Evolutionary conservation across 2,888 invertebrate genomes (phyloP), one percentile per base, ranked within the genome.

Genomic region (Cheilosia pagana): DNA sequence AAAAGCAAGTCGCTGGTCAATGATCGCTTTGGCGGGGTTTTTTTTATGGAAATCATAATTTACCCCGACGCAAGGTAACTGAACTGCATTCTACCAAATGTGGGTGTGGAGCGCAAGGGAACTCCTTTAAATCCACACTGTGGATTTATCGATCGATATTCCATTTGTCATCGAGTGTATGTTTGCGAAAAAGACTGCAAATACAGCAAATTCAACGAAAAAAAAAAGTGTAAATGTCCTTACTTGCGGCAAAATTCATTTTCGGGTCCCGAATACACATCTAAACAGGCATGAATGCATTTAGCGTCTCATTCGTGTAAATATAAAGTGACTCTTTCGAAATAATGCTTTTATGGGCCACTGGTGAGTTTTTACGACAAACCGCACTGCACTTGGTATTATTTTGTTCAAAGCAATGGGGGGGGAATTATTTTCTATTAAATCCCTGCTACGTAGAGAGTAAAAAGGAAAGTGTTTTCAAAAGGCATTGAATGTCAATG

Each of bases 91-190:
- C 21, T 5, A 53, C 7, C 7, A 16, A 31, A 19, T n/a, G 5
- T n/a, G 19, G 35, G 35, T 35, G 16, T 8, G 35, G 35, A 35
- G 3, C 12, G 21, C 7, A 59, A 10, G 8, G 45, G 57, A 39
- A 53, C 28, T 53, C 28, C n/a, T 16, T 53, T 6, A n/a, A n/a
- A n/a, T 25, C 5, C 28, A 8, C 19, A 19, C 16, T 28, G 10
- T 52, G 53, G 16, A 28, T 53, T 35, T 59, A 59, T 59, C 57
- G 57, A 59, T 59, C 14, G 39, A 14, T 10, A 3, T 39, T 12
- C n/a, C n/a, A 53, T 53, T 31, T 10, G 50, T 50, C 21, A 23
- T 3, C 7, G 7, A 53, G 16, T 16, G 55, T 55, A 35, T 2
- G 1, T 7, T n/a, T n/a, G 16, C 16, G 43, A 16, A 16, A 16